These are phyloP conservation scores for Thaumatotibia leucotreta DNA, from an alignment of 1,140 invertebrate genomes.

Conservation along the genomic window DNA sequence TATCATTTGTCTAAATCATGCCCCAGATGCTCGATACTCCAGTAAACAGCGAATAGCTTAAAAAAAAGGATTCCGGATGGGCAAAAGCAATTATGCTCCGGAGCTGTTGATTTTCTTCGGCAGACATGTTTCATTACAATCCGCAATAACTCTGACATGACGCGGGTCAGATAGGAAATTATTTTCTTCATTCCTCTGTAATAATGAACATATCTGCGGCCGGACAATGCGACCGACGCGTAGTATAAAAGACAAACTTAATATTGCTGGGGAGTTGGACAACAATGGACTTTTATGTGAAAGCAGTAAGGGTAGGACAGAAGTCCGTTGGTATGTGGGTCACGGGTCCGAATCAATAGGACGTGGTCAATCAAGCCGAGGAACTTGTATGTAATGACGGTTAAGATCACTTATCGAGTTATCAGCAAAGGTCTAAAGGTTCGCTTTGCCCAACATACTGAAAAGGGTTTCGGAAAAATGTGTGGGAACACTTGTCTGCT, in stretches of 20 bases:
- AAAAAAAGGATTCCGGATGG: not conserved
- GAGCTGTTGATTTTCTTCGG: not conserved
- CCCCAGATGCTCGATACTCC: conserved; percentile 6
- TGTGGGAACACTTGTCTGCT: not conserved
- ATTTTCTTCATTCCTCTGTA: not conserved
- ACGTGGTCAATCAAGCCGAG: not conserved
- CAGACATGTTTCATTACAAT: not conserved
- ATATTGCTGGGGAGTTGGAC: not conserved
- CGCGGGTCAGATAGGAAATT: not conserved
- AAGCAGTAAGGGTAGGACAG: not conserved
- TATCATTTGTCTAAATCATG: conserved; percentile 22
- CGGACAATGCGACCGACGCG: not conserved
- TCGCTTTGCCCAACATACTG: not conserved
- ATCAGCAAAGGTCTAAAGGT: not conserved
- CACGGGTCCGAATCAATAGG: not conserved
- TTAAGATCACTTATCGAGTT: not conserved
- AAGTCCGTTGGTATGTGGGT: not conserved
- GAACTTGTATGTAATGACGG: not conserved
- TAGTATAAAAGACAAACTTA: not conserved
- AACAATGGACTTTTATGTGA: not conserved
- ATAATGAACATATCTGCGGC: not conserved
- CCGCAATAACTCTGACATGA: not conserved
- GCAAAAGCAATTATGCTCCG: not conserved
- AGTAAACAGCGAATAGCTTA: not conserved
- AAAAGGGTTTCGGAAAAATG: not conserved